These are phyloP conservation scores for Bombylius major DNA, from an alignment of 2,888 invertebrate species.

Conservation along the genomic window DNA sequence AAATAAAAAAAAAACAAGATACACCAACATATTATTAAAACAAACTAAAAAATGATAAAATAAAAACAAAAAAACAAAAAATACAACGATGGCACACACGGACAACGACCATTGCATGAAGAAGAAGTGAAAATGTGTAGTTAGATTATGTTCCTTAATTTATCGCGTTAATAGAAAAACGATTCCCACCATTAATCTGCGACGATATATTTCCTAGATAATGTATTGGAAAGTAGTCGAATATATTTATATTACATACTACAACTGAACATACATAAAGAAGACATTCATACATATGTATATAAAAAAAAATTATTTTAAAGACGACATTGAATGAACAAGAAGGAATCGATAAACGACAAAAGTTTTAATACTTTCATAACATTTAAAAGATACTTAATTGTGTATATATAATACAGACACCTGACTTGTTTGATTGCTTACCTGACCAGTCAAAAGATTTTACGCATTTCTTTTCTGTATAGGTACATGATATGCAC, in stretches of 20 bases:
- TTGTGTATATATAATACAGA: not conserved
- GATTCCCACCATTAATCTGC: slow-evolving; percentile 14
- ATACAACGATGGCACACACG: too few relatives aligned
- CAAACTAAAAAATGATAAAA: too few relatives aligned
- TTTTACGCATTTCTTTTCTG: too few relatives aligned
- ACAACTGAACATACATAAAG: not conserved
- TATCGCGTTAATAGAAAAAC: slow-evolving; percentile 19
- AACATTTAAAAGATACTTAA: too few relatives aligned
- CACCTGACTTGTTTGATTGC: slow-evolving; percentile 3
- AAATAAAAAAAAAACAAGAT: too few relatives aligned
- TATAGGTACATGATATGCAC: too few relatives aligned
- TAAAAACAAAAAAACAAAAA: too few relatives aligned
- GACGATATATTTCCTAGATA: not conserved
- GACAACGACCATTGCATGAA: too few relatives aligned
- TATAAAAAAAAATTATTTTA: not conserved
- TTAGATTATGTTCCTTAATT: slow-evolving; percentile 14
- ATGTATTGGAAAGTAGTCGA: too few relatives aligned
- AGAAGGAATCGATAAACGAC: slow-evolving; percentile 4
- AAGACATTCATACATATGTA: not conserved
- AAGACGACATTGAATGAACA: not conserved
- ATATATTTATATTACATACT: too few relatives aligned
- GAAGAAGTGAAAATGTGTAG: too few relatives aligned
- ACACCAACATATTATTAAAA: too few relatives aligned
- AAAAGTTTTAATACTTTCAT: not conserved
- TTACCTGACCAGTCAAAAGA: not conserved